Conservation (phyloP, 2,888 invertebrate genomes). For the Argynnis bischoffii region DNA sequence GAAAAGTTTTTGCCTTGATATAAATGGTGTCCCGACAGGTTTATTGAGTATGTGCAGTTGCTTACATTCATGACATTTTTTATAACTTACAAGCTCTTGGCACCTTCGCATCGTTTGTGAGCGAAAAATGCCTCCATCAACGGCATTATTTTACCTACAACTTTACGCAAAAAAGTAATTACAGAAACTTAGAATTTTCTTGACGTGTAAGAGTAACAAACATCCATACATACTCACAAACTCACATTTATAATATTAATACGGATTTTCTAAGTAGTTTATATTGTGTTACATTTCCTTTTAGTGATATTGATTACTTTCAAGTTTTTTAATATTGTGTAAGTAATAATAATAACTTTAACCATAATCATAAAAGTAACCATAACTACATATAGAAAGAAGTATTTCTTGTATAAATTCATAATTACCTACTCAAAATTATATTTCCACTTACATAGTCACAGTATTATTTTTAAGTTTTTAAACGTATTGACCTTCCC, state of each 20-base stretch:
- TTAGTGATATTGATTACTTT: no score
- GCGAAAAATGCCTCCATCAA: neutral
- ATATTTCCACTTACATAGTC: neutral
- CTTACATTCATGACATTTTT: slow-evolving; percentile 42
- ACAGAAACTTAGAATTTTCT: no score
- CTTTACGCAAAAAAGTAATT: no score
- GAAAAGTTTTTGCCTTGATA: slow-evolving; percentile 38
- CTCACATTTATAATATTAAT: no score
- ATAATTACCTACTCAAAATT: no score
- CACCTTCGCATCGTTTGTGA: slow-evolving; percentile 26
- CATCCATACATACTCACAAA: no score
- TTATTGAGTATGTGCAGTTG: slow-evolving; percentile 40
- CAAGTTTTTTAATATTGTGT: no score
- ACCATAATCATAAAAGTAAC: no score
- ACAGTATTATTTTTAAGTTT: neutral
- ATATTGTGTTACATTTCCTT: no score
- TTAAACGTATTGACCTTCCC: slow-evolving; percentile 23
- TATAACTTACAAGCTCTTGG: slow-evolving; percentile 34
- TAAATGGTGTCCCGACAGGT: slow-evolving; percentile 42
- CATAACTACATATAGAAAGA: neutral
- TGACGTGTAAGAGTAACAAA: no score
- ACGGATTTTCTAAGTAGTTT: no score
- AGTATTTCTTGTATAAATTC: neutral
- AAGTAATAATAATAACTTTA: no score
- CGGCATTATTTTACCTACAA: neutral